Conservation (phyloP, 1,140 invertebrate genomes). For the Branchinecta lynchi region DNA sequence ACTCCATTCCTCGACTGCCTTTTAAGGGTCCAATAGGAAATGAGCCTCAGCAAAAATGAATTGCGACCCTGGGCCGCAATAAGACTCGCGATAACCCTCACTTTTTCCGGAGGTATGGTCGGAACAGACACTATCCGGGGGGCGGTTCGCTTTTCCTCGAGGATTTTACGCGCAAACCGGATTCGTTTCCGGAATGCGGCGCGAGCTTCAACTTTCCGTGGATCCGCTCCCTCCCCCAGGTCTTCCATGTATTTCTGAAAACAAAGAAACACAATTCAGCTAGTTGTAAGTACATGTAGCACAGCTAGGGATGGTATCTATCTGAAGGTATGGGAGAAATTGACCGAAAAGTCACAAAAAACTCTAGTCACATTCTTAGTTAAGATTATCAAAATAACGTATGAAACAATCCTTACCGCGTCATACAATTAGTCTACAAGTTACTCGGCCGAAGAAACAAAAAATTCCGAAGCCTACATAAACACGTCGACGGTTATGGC, state of each 20-base stretch:
- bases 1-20: constrained; percentile 91
- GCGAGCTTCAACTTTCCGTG: constrained; percentile 34
- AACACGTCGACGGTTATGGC: too few relatives aligned
- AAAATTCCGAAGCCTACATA: too few relatives aligned
- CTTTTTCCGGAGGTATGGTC: constrained; percentile 74
- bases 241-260: constrained; percentile 24
- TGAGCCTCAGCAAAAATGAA: constrained; percentile 70
- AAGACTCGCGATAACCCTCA: constrained; percentile 62
- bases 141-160: constrained; percentile 69
- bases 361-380: too few relatives aligned
- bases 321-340: too few relatives aligned
- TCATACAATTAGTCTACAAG: too few relatives aligned
- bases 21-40: constrained; percentile 89
- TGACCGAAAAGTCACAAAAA: too few relatives aligned
- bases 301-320: too few relatives aligned
- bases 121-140: constrained; percentile 84
- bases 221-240: constrained; percentile 28
- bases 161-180: constrained; percentile 56
- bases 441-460: too few relatives aligned
- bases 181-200: constrained; percentile 46
- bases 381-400: too few relatives aligned
- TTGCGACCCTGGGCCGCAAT: constrained; percentile 35
- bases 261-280: constrained; percentile 13
- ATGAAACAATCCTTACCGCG: too few relatives aligned
- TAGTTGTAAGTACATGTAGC: too few relatives aligned